Percentiles rank a stretch among this genome's conserved stretches.
These are phyloP conservation scores for Phyllotreta cruciferae DNA, from an alignment of 2,888 invertebrate species.

Conservation along the genomic window DNA sequence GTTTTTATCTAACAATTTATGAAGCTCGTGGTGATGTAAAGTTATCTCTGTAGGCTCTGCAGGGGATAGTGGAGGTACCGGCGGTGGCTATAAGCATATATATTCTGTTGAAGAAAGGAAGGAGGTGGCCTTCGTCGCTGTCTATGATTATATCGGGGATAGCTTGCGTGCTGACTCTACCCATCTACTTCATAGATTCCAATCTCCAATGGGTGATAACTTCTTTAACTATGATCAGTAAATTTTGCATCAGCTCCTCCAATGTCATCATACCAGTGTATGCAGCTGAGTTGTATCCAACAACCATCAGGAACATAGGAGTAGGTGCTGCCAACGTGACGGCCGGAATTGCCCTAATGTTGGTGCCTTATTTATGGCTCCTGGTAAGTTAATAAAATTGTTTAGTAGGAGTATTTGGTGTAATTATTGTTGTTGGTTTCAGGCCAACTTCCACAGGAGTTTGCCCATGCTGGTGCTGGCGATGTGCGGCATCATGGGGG, in stretches of 20 bases:
- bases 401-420: neutral
- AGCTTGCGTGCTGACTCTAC: constrained; percentile 69
- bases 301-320: constrained; percentile 78
- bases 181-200: constrained; percentile 62
- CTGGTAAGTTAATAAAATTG: constrained; percentile 64
- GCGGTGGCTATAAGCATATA: constrained; percentile 79
- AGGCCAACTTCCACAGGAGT: constrained; percentile 72
- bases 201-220: constrained; percentile 73
- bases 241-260: constrained; percentile 79
- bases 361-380: constrained; percentile 79
- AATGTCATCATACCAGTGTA: constrained; percentile 82
- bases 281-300: constrained; percentile 82
- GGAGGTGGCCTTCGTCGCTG: constrained; percentile 74
- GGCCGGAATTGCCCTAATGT: constrained; percentile 77
- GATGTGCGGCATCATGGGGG: constrained; percentile 73
- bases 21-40: neutral
- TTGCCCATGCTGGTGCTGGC: constrained; percentile 77
- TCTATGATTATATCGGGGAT: constrained; percentile 73
- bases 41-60: constrained; percentile 67
- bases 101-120: constrained; percentile 75
- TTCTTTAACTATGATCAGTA: constrained; percentile 79
- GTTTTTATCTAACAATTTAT: constrained; percentile 42
- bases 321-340: constrained; percentile 79
- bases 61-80: constrained; percentile 80
- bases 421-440: constrained; percentile 47